phyloP scores from a whole-genome alignment of 2,888 invertebrate genomes.

The Cacoxenus indagator region DNA sequence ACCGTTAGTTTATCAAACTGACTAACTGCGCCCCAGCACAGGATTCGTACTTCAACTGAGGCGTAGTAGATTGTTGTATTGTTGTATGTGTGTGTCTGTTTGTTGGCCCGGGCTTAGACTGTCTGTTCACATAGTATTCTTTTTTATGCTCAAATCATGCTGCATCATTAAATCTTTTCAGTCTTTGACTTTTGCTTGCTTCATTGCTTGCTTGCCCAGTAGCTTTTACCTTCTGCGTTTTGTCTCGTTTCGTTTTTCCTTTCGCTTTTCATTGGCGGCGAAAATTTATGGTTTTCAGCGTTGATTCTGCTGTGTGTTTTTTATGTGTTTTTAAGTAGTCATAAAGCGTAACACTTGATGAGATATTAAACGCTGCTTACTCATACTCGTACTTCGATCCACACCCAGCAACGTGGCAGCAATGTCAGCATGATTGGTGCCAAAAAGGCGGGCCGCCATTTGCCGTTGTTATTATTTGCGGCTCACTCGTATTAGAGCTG shows the following conservation, averaged over 20 bases:
- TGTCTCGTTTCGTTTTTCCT: background rate
- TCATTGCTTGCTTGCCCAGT: background rate
- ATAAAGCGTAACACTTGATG: constrained; percentile 68
- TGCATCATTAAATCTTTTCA: constrained; percentile 61
- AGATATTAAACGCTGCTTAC: constrained; percentile 66
- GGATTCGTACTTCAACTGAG: no score
- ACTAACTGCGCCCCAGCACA: background rate
- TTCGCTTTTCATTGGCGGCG: constrained; percentile 45
- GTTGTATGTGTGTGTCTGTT: constrained; percentile 28
- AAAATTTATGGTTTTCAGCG: constrained; percentile 58
- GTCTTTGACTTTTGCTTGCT: constrained; percentile 15
- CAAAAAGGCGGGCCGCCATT: background rate
- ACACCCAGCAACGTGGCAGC: background rate
- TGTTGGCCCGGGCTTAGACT: background rate
- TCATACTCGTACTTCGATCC: no score
- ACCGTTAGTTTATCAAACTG: constrained; percentile 12
- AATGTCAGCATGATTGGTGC: constrained; percentile 19
- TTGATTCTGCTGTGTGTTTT: constrained; percentile 57
- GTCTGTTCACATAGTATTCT: constrained; percentile 18
- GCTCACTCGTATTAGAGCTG: background rate
- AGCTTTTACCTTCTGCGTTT: constrained; percentile 7
- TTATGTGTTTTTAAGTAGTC: constrained; percentile 69
- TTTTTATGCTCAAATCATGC: constrained; percentile 63
- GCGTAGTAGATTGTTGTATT: no score
- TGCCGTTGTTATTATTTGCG: no score